Conservation (phyloP, 23 tunicate species). For the Ciona savignyi region DNA sequence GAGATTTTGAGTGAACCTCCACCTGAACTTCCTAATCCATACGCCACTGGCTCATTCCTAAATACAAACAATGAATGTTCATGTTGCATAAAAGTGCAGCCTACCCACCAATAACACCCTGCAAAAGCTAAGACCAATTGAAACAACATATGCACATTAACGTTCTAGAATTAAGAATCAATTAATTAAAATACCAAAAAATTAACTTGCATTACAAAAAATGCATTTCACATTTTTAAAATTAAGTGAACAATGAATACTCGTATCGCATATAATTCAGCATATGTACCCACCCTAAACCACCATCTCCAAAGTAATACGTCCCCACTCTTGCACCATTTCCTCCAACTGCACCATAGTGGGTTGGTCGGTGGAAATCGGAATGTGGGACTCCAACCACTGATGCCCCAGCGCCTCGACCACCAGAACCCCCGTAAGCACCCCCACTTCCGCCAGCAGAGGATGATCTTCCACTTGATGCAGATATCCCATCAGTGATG, state of each 20-base stretch:
- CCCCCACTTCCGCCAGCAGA: slow-evolving; percentile 21
- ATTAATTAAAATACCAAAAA: no score
- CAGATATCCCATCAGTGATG: neutral
- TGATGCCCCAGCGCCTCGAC: neutral
- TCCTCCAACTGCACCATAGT: slow-evolving; percentile 10
- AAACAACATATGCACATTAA: no score
- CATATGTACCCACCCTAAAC: slow-evolving; percentile 12
- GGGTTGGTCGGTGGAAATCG: slow-evolving; percentile 1
- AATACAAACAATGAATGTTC: no score
- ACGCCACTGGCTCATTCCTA: slow-evolving; percentile 11
- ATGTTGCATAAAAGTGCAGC: no score
- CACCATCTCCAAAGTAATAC: slow-evolving; percentile 15
- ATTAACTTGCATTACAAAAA: no score
- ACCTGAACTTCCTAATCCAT: slow-evolving; percentile 12
- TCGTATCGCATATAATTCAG: no score
- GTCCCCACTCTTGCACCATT: slow-evolving; percentile 16
- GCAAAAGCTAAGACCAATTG: no score
- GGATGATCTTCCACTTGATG: slow-evolving; percentile 1
- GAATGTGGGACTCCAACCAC: slow-evolving; percentile 7
- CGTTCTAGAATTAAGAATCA: no score
- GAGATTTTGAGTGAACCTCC: slow-evolving; percentile 10
- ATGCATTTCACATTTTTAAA: no score
- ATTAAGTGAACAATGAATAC: no score
- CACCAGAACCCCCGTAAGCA: slow-evolving; percentile 25
- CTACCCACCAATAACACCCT: no score